phyloP scores from a whole-genome alignment of 2,797 vertebrate genomes.

The Myotis daubentonii region DNA sequence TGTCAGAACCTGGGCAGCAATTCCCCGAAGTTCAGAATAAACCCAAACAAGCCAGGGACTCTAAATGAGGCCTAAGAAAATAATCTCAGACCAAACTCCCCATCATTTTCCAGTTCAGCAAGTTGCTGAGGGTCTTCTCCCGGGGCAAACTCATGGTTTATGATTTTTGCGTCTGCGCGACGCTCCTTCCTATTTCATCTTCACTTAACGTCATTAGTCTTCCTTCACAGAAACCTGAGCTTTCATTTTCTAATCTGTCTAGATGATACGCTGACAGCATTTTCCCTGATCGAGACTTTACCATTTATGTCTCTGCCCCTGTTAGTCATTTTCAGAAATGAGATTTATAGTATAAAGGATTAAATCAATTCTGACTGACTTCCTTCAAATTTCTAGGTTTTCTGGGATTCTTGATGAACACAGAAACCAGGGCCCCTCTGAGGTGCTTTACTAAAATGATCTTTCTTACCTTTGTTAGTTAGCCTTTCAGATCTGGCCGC shows the following conservation, averaged over 20 bases:
- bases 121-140: constrained; percentile 81
- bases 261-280: constrained; percentile 86
- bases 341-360: constrained; percentile 86
- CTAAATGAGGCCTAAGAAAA: constrained; percentile 48
- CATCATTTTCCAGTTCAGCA: constrained; percentile 78
- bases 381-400: constrained; percentile 81
- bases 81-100: constrained; percentile 45
- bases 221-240: constrained; percentile 84
- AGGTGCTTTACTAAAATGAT: constrained; percentile 65
- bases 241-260: constrained; percentile 88
- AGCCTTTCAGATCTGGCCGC: neutral
- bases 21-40: constrained; percentile 57
- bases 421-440: constrained; percentile 74
- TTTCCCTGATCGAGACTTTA: constrained; percentile 86
- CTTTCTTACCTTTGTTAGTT: constrained; percentile 61
- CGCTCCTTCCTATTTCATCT: constrained; percentile 85
- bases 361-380: constrained; percentile 87
- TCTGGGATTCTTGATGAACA: constrained; percentile 75
- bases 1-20: constrained; percentile 56
- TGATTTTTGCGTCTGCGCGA: constrained; percentile 80
- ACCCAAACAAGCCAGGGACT: constrained; percentile 37
- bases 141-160: constrained; percentile 78
- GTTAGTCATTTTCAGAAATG: constrained; percentile 87
- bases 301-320: constrained; percentile 86
- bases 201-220: constrained; percentile 87